Percentiles rank a stretch among this genome's conserved stretches.
Conservation (phyloP, 2,797 vertebrate species). For the Lophotriccus pileatus region DNA sequence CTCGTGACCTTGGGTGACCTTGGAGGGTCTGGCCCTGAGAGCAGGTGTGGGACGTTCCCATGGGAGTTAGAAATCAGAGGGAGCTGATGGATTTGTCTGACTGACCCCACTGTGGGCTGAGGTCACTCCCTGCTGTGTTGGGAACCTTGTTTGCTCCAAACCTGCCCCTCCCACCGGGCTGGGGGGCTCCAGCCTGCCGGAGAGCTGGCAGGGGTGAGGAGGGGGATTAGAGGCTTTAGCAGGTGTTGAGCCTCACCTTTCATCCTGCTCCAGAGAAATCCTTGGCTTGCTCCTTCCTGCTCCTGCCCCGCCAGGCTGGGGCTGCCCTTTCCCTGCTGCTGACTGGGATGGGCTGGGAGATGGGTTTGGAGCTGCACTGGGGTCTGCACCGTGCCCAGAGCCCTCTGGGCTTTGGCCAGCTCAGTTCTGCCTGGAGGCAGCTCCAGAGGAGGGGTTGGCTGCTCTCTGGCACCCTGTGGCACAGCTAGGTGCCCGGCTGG, state of each 20-base stretch:
- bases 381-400: background rate
- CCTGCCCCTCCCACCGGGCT: background rate
- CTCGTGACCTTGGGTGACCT: background rate
- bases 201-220: background rate
- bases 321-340: background rate
- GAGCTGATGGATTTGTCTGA: accelerated
- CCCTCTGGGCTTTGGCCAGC: background rate
- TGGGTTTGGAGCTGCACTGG: background rate
- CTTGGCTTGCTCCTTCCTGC: background rate
- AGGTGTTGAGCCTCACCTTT: background rate
- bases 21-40: accelerated
- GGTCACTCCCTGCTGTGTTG: background rate
- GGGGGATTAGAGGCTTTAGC: background rate
- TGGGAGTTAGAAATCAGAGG: background rate
- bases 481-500: background rate
- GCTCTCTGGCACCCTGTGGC: background rate
- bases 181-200: background rate
- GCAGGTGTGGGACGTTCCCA: accelerated
- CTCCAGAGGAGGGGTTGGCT: background rate
- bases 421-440: background rate
- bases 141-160: background rate
- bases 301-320: accelerated
- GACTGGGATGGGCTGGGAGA: background rate
- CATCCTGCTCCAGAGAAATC: background rate
- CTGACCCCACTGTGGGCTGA: background rate